Conservation (phyloP, 2,113 vertebrate genomes). For the Bolborhynchus lineola region DNA sequence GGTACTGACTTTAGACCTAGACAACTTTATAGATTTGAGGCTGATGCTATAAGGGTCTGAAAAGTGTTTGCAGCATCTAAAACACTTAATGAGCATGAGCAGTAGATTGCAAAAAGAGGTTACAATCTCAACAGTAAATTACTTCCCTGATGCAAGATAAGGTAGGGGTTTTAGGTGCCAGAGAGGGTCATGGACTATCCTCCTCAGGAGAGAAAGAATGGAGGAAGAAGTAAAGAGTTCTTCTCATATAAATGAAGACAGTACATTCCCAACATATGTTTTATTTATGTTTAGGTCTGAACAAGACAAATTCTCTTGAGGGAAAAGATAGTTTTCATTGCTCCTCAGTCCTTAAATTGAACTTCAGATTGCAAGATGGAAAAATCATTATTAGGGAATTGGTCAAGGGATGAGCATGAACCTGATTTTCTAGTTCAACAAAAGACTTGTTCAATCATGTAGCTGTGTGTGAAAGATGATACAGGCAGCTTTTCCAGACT, state of each 20-base stretch:
- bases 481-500: neutral
- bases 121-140: neutral
- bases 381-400: slow-evolving; percentile 32
- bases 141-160: neutral
- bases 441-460: neutral
- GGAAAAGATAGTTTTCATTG: neutral
- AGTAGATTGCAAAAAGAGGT: neutral
- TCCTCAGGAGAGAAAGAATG: neutral
- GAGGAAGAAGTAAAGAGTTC: neutral
- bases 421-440: slow-evolving; percentile 10
- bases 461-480: neutral
- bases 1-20: neutral
- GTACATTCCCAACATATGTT: neutral
- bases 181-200: neutral
- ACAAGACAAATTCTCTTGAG: neutral
- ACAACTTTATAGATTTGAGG: neutral
- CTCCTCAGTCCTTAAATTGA: neutral
- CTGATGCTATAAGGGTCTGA: neutral
- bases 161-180: neutral
- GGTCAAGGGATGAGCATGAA: neutral
- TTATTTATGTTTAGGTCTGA: neutral
- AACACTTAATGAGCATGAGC: neutral
- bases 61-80: neutral
- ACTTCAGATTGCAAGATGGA: neutral
- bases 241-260: neutral